Evolutionary conservation across 2,888 invertebrate genomes (phyloP).

Genomic region (Nomada fucata): DNA sequence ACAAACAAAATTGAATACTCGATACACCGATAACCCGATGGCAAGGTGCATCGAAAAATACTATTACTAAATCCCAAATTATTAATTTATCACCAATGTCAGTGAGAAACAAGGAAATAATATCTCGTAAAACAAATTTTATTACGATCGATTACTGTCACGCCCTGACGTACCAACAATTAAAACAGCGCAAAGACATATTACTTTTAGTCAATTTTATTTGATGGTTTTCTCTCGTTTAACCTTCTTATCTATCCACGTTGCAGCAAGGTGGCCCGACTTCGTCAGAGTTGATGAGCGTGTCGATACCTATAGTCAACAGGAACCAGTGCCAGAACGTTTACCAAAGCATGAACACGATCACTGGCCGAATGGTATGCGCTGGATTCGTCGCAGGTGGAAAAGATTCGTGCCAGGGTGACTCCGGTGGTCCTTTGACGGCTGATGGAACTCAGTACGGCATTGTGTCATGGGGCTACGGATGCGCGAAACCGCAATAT

Average conservation of each 20-base stretch:
- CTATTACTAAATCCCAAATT: no score
- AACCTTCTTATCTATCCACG: neutral
- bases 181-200: neutral
- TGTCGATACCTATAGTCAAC: constrained; percentile 84
- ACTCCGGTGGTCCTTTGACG: constrained; percentile 86
- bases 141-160: no score
- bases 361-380: constrained; percentile 87
- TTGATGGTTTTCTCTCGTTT: neutral
- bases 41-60: no score
- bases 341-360: constrained; percentile 81
- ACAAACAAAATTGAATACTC: no score
- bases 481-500: constrained; percentile 84
- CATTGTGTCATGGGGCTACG: constrained; percentile 86
- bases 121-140: no score
- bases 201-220: neutral
- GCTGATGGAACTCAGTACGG: constrained; percentile 84
- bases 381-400: constrained; percentile 86
- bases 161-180: no score
- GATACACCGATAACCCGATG: no score
- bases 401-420: constrained; percentile 86
- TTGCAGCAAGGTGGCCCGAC: constrained; percentile 66
- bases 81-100: no score
- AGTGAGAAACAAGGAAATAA: no score
- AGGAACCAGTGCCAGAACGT: constrained; percentile 82
- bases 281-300: constrained; percentile 85